Base-by-base conservation (phyloP, 2,113 vertebrate species). In the Phodopus roborovskii region DNA sequence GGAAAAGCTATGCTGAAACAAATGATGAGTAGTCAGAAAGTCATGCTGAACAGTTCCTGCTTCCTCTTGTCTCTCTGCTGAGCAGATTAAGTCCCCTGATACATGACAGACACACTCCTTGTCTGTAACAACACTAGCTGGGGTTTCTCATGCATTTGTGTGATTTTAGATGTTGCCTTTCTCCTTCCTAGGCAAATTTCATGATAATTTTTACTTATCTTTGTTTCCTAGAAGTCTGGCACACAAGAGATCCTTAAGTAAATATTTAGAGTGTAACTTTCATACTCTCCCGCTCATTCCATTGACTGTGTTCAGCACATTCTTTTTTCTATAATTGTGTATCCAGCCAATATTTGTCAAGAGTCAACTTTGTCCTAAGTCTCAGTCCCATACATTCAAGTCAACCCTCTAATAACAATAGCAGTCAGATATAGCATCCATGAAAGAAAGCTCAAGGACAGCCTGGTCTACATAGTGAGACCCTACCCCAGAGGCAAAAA, bases 1-100 rank as follows among this genome's bases (percentile, higher is more conserved):
- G 26, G 36, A 92, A 97, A 88, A 56, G n/a, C n/a, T 84, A 42
- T 56, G 3, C 66, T 86, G 75, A 88, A 92, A 89, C 84, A 92
- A 79, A 87, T 79, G 22, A 48, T 50, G 64, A 42, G 3, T 56
- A 22, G 56, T 30, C n/a, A 62, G 9, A n/a, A 7, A 22, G 7
- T 71, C 84, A n/a, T n/a, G 22, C 19, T 78, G 16, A 64, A 56
- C 22, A 77, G 24, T 89, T 83, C 83, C 20, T 74, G 92, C 30
- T 87, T 62, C 30, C 45, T 83, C 56, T 85, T 64, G 24, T 85
- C 30, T 93, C 26, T 90, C n/a, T 50, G 24, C 1, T 39, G 12
- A 62, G 50, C 42, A 83, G 22, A 70, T 75, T 28, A 77, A 75
- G 84, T 68, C 1, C 22, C 28, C 1, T 53, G 9, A 11, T 19